These are phyloP conservation scores for Dryobotodes eremita DNA, from an alignment of 2,888 invertebrate species.

Conservation along the genomic window DNA sequence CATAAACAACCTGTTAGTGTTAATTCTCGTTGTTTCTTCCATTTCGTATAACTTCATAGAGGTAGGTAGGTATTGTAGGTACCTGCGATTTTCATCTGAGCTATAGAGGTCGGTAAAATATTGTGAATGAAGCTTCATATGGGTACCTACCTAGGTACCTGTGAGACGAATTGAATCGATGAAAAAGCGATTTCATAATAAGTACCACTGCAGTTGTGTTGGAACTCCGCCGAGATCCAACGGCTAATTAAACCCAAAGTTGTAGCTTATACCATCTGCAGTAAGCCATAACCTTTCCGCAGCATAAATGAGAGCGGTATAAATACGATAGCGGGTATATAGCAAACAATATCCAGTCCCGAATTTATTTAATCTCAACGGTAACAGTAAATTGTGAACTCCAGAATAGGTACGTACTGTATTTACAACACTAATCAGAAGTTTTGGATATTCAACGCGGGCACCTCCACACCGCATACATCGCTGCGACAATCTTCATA, in stretches of 20 bases:
- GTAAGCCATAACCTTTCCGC: conserved; percentile 18
- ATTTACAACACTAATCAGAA: conserved; percentile 65
- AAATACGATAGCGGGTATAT: conserved; percentile 1
- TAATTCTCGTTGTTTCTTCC: not conserved
- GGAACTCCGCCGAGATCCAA: conserved; percentile 43
- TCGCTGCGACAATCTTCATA: conserved; percentile 65
- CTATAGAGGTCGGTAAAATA: not conserved
- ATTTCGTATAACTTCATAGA: not conserved
- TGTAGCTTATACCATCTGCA: conserved; percentile 23
- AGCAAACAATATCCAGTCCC: conserved; percentile 31
- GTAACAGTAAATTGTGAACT: conserved; percentile 50
- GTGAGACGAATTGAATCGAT: conserved; percentile 25
- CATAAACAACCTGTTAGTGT: not conserved
- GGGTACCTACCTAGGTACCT: not conserved
- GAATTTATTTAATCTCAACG: conserved; percentile 53
- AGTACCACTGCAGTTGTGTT: conserved; percentile 29
- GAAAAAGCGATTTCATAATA: conserved; percentile 22
- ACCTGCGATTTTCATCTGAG: not conserved
- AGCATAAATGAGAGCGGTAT: conserved; percentile 11
- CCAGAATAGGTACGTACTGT: conserved; percentile 46
- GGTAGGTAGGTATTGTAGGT: not conserved
- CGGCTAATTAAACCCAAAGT: conserved; percentile 55
- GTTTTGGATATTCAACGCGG: conserved; percentile 64
- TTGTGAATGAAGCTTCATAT: not conserved
- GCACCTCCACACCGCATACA: conserved; percentile 43